These are phyloP conservation scores for Allygus modestus DNA, from an alignment of 2,888 invertebrate species.

Conservation along the genomic window DNA sequence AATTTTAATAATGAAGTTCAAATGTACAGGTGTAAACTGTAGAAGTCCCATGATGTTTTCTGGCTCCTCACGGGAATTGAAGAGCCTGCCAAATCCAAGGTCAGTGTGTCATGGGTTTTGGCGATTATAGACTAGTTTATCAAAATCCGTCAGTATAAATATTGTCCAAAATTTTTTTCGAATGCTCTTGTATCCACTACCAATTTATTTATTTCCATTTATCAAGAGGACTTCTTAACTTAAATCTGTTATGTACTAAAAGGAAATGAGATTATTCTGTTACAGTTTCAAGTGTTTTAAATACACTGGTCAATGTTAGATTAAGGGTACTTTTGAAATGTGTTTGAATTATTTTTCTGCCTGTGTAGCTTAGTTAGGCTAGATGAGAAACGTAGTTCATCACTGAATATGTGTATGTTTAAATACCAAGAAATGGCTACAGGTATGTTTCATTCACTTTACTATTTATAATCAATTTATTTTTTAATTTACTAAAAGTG, in stretches of 20 bases:
- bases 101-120: constrained; percentile 51
- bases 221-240: constrained; percentile 34
- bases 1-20: constrained; percentile 57
- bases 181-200: background rate
- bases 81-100: constrained; percentile 49
- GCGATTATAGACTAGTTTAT: constrained; percentile 35
- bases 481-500: background rate
- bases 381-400: background rate
- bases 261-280: constrained; percentile 40
- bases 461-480: background rate
- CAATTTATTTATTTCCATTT: background rate
- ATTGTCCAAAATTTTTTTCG: constrained; percentile 3
- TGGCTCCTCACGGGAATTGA: constrained; percentile 51
- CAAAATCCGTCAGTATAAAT: constrained; percentile 4
- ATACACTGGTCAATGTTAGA: background rate
- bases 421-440: background rate
- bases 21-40: constrained; percentile 60
- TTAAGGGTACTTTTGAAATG: background rate
- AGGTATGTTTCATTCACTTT: background rate
- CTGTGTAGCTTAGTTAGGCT: background rate
- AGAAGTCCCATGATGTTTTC: constrained; percentile 51
- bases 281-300: background rate
- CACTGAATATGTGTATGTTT: background rate
- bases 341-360: background rate
- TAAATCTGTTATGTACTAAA: constrained; percentile 45